Evolutionary conservation across 1,140 invertebrate species (phyloP).

Genomic region (Neodiprion virginianus): DNA sequence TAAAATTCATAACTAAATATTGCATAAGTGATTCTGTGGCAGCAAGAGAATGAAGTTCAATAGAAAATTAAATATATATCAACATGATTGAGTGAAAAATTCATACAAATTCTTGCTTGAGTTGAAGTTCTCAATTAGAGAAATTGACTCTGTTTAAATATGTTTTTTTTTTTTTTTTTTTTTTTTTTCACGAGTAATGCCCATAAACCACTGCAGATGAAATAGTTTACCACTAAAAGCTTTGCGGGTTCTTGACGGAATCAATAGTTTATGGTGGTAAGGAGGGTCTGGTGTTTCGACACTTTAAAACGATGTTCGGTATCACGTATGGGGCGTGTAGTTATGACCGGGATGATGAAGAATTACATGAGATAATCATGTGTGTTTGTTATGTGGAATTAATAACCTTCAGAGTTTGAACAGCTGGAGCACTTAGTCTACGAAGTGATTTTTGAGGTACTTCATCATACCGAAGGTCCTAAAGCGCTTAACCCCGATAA

Average conservation of each 20-base stretch:
- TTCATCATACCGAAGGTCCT: constrained; percentile 96
- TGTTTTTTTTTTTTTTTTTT: too few relatives aligned
- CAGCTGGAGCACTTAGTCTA: constrained; percentile 65
- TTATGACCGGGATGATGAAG: constrained; percentile 44
- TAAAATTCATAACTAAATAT: too few relatives aligned
- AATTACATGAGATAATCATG: constrained; percentile 29
- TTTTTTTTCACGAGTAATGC: constrained; percentile 23
- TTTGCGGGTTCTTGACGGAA: too few relatives aligned
- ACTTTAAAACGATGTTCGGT: constrained; percentile 35
- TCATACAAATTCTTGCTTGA: too few relatives aligned
- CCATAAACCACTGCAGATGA: constrained; percentile 25
- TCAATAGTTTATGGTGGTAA: background rate
- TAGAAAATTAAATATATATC: too few relatives aligned
- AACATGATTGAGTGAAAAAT: too few relatives aligned
- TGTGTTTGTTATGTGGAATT: background rate
- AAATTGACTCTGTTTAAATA: too few relatives aligned
- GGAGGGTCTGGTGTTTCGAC: constrained; percentile 13
- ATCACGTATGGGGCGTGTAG: constrained; percentile 39
- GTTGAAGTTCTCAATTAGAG: too few relatives aligned
- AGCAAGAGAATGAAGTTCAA: too few relatives aligned
- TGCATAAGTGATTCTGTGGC: too few relatives aligned
- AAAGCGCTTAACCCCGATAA: constrained; percentile 90
- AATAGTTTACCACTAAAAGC: too few relatives aligned
- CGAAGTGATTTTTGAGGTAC: constrained; percentile 89
- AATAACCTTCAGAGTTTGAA: background rate